A percentile compares a stretch with the other conserved stretches of the same genome.
These are phyloP conservation scores for Meganola albula DNA, from an alignment of 2,888 invertebrate species.

Conservation along the genomic window DNA sequence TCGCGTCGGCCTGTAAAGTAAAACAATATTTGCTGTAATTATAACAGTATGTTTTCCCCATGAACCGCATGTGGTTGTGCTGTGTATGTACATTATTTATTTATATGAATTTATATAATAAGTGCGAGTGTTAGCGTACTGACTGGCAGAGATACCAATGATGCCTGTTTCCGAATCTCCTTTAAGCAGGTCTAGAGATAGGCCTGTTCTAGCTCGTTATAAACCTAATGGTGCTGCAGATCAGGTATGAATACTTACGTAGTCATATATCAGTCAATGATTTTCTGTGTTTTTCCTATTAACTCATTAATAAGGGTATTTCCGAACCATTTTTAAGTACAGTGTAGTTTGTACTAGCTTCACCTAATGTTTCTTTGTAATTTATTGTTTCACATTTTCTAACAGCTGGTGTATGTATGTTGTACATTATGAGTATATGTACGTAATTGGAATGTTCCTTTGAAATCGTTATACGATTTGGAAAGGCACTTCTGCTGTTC, in stretches of 20 bases:
- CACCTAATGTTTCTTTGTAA: too few species aligned
- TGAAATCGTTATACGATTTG: too few species aligned
- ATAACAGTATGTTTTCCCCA: constrained; percentile 66
- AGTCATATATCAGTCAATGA: constrained; percentile 8
- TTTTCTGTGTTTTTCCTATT: too few species aligned
- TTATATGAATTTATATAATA: constrained; percentile 10
- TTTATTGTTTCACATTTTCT: too few species aligned
- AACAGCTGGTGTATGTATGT: too few species aligned
- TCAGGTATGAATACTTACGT: constrained; percentile 45
- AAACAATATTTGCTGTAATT: constrained; percentile 53
- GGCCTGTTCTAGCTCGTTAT: constrained; percentile 67
- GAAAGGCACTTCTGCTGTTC: too few species aligned
- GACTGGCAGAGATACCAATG: constrained; percentile 38
- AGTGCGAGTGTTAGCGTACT: constrained; percentile 22
- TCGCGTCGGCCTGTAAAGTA: constrained; percentile 55
- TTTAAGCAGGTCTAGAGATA: constrained; percentile 55
- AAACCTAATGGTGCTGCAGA: constrained; percentile 49
- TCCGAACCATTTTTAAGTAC: too few species aligned
- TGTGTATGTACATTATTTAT: constrained; percentile 16
- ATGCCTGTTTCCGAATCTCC: constrained; percentile 63
- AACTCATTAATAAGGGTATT: too few species aligned
- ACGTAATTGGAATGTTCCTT: too few species aligned
- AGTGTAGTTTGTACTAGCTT: too few species aligned
- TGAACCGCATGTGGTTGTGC: constrained; percentile 48
- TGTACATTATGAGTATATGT: too few species aligned